A percentile compares a stretch with the other conserved stretches of the same genome.
Conservation (phyloP, 2,888 invertebrate species). For the Altica lythri region DNA sequence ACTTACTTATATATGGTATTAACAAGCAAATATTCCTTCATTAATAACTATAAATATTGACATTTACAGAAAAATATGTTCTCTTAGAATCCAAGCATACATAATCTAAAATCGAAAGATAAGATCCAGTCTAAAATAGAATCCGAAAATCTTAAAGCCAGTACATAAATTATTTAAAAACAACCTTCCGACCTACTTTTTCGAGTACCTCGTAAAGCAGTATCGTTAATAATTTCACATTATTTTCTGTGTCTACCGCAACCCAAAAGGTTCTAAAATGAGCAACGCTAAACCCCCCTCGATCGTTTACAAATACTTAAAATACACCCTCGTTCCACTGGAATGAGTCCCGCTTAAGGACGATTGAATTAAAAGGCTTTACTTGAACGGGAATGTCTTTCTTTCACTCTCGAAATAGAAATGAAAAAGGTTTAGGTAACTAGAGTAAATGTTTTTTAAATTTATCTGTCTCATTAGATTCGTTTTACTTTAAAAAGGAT, state of each 20-base stretch:
- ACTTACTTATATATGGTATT: too few relatives aligned
- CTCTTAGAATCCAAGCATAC: too few relatives aligned
- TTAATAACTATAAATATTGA: too few relatives aligned
- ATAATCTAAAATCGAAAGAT: too few relatives aligned
- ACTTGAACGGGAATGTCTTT: neutral
- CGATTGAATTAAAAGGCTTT: constrained; percentile 19
- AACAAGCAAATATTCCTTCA: too few relatives aligned
- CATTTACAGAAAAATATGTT: too few relatives aligned
- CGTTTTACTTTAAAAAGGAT: too few relatives aligned
- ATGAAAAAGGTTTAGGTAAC: too few relatives aligned
- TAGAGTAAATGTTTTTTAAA: too few relatives aligned
- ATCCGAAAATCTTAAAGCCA: neutral
- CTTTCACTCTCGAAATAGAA: too few relatives aligned
- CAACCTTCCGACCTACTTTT: constrained; percentile 2
- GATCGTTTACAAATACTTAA: constrained; percentile 13
- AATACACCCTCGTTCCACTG: neutral
- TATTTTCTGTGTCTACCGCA: neutral
- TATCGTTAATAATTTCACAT: constrained; percentile 13
- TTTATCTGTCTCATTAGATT: too few relatives aligned
- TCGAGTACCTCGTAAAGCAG: constrained; percentile 1
- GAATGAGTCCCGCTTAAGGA: constrained; percentile 9
- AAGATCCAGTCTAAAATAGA: neutral
- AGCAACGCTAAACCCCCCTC: constrained; percentile 1
- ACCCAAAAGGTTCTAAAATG: neutral
- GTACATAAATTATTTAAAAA: neutral